Conservation (phyloP, 92 coral and sea anemone genomes). For the Porites rus region DNA sequence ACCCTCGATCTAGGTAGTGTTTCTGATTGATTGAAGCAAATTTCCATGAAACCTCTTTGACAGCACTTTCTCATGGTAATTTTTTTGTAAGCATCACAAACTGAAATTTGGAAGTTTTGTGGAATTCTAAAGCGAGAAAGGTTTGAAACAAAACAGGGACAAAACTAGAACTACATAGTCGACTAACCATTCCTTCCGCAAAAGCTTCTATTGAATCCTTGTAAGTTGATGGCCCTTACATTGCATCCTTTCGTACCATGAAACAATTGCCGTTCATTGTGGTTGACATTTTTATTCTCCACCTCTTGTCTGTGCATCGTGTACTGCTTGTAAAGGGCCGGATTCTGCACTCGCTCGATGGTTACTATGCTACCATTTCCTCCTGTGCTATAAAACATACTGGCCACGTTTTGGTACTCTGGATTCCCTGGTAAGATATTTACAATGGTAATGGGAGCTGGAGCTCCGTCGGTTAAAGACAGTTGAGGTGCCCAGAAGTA, state of each 20-base stretch:
- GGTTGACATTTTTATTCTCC: conserved; percentile 13
- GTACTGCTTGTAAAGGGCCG: conserved; percentile 55
- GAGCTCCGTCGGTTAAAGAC: conserved; percentile 19
- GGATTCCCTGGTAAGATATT: neutral
- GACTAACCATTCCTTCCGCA: conserved; percentile 58
- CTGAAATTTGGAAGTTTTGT: no score
- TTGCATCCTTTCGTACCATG: conserved; percentile 57
- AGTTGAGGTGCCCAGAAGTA: conserved; percentile 29
- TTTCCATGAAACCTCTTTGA: neutral
- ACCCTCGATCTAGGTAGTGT: no score
- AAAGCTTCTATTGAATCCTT: conserved; percentile 64
- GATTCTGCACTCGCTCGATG: conserved; percentile 68
- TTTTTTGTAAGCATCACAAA: neutral
- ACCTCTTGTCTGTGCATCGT: conserved; percentile 39
- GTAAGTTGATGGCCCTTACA: conserved; percentile 46
- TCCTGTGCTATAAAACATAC: conserved; percentile 39
- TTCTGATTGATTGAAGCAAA: no score
- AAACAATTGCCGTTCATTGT: conserved; percentile 54
- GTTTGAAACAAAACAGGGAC: no score
- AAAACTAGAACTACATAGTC: neutral
- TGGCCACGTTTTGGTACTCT: conserved; percentile 43
- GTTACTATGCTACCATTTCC: conserved; percentile 19
- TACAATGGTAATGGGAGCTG: conserved; percentile 22
- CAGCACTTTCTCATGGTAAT: neutral
- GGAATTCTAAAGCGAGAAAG: no score